phyloP scores from a whole-genome alignment of 2,888 invertebrate species.

The Hipparchia semele region DNA sequence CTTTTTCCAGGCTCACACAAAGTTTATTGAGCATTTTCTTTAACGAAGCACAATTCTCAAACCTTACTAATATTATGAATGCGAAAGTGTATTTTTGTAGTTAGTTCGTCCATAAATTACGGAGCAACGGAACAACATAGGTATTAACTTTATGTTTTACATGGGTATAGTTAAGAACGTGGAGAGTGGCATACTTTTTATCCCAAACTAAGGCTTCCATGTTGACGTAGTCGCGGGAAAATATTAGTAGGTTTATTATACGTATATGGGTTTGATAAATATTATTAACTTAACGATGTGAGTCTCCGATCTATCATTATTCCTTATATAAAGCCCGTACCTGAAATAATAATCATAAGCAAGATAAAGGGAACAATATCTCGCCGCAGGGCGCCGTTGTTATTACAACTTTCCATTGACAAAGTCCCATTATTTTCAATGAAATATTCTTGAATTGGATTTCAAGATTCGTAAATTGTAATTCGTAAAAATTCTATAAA shows the following conservation, averaged over 20 bases:
- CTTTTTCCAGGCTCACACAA: neutral
- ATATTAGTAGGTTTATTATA: neutral
- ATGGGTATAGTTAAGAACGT: no score
- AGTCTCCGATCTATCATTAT: neutral
- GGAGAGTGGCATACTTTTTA: no score
- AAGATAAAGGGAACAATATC: neutral
- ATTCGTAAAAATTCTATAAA: no score
- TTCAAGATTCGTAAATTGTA: neutral
- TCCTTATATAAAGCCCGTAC: neutral
- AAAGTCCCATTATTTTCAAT: slow-evolving; percentile 5
- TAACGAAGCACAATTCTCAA: neutral
- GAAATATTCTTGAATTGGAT: neutral
- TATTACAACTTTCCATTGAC: slow-evolving; percentile 5
- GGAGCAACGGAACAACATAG: no score
- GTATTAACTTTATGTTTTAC: no score
- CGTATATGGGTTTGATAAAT: neutral
- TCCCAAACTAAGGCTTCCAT: no score
- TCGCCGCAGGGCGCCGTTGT: slow-evolving; percentile 1
- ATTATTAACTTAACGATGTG: neutral
- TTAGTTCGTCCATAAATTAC: no score
- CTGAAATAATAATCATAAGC: neutral
- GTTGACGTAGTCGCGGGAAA: no score
- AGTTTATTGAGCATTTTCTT: neutral
- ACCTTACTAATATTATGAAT: no score
- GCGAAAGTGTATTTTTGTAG: no score